Evolutionary conservation across 1,140 invertebrate species (phyloP), one percentile per base, ranked within the genome.

Genomic region (Drosophila obscura): DNA sequence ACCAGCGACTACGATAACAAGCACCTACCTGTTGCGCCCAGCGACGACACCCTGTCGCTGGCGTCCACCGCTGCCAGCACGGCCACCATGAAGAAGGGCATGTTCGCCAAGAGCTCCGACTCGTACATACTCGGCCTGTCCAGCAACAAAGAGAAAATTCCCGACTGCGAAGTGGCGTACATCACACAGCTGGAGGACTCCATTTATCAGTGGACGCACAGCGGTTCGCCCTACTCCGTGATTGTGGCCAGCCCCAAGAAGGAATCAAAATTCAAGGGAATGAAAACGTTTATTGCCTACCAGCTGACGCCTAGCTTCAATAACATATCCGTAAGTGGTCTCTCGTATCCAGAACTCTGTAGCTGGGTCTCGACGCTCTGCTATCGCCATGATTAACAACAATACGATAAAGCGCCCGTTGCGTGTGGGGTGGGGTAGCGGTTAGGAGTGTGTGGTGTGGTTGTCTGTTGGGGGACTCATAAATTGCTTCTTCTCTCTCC

Each of bases 221-320:
- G 95, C 31, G 92, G 94, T 26, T 94, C 96, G 58, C 93, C 94
- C 6, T 98, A 97, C 88, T 94, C 93, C 15, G 98, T 98, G 68
- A 93, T 95, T 52, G 96, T 99, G 5, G 96, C 97, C 15, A 98
- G 98, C 55, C 98, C 98, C 1, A 99, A 99, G 89, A 99, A 99
- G 88, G 98, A 99, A 93, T 95, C 96, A 0, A 99, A 99, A 93
- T 95, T 99, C 68, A 99, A 99, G 91, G 98, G 98, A 22, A 94
- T 99, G 61, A 99, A 99, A 92, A 98, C 97, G 90, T 99, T 97
- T 88, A 99, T 99, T 79, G 97, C 97, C 57, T 99, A 99, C 93
- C 97, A 98, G 88, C 91, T 99, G 55, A 99, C 97, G 67, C 98
- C 98, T 19, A 98, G 97, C 92, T 97, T 97, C 92, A 98, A 97